Percentiles rank a stretch among this genome's conserved stretches.
phyloP scores from a whole-genome alignment of 2,888 invertebrate genomes.

The Melipona beecheii region DNA sequence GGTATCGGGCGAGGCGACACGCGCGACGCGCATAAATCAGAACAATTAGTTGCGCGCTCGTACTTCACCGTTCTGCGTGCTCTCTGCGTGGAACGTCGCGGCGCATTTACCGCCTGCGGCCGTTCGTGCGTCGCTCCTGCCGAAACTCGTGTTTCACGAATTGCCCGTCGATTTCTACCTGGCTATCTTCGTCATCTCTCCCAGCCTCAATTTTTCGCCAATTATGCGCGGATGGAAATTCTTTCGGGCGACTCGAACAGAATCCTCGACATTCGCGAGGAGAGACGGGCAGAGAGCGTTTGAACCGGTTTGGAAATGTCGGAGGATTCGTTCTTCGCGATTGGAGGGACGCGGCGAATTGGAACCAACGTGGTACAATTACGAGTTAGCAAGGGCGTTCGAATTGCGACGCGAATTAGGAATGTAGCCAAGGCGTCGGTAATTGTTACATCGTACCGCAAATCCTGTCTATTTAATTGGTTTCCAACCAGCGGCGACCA shows the following conservation, averaged over 20 bases:
- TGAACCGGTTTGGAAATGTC: not conserved
- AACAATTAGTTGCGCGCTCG: conserved; percentile 74
- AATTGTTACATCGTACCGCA: not conserved
- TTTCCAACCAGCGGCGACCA: not conserved
- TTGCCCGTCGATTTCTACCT: conserved; percentile 34
- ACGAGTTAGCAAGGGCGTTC: not conserved
- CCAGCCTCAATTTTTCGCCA: not conserved
- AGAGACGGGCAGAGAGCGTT: no score
- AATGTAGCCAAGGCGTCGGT: not conserved
- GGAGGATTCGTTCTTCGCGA: not conserved
- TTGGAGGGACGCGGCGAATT: not conserved
- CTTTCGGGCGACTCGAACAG: not conserved
- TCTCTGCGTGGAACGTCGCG: conserved; percentile 54
- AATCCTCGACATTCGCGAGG: no score
- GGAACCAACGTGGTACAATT: not conserved
- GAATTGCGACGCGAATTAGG: not conserved
- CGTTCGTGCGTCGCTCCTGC: conserved; percentile 28
- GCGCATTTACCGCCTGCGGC: conserved; percentile 61
- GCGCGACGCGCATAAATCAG: conserved; percentile 73
- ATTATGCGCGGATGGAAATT: not conserved
- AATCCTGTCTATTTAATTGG: conserved; percentile 7
- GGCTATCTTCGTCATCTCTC: not conserved
- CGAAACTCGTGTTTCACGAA: conserved; percentile 31
- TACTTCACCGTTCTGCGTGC: conserved; percentile 54
- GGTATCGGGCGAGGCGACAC: conserved; percentile 58